Percentiles rank a stretch among this genome's conserved stretches.
Evolutionary conservation across 53 echinoderm and acorn worm species (phyloP).

Genomic region (Paracentrotus lividus): DNA sequence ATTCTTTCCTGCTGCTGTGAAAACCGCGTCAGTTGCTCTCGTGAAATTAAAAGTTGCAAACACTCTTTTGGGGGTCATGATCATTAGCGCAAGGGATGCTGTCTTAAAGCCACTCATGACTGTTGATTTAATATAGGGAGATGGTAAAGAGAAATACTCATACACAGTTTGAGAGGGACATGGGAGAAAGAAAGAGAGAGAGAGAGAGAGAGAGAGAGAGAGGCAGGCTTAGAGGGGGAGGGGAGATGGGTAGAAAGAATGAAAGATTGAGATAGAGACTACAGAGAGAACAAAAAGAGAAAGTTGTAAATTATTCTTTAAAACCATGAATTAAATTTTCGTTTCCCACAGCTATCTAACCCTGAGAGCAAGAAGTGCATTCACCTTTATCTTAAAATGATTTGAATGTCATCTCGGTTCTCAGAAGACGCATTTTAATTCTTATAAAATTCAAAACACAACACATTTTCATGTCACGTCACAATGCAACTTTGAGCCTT

Average conservation of each 20-base stretch:
- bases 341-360: neutral
- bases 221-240: neutral
- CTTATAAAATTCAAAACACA: too few relatives aligned
- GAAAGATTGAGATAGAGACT: neutral
- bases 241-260: neutral
- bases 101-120: neutral
- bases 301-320: too few relatives aligned
- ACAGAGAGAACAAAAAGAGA: neutral
- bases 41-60: neutral
- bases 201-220: neutral
- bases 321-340: too few relatives aligned
- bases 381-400: too few relatives aligned
- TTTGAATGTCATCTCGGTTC: too few relatives aligned
- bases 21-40: conserved; percentile 1
- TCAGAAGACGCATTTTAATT: too few relatives aligned
- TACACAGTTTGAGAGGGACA: neutral
- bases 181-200: neutral
- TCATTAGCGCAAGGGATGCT: neutral
- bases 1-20: neutral
- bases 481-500: neutral
- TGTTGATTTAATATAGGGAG: neutral
- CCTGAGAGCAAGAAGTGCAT: too few relatives aligned
- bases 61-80: neutral
- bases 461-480: too few relatives aligned
- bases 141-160: neutral